Percentiles rank a stretch among this genome's conserved stretches.
Evolutionary conservation across 2,888 invertebrate species (phyloP).

Genomic region (Arctia plantaginis): DNA sequence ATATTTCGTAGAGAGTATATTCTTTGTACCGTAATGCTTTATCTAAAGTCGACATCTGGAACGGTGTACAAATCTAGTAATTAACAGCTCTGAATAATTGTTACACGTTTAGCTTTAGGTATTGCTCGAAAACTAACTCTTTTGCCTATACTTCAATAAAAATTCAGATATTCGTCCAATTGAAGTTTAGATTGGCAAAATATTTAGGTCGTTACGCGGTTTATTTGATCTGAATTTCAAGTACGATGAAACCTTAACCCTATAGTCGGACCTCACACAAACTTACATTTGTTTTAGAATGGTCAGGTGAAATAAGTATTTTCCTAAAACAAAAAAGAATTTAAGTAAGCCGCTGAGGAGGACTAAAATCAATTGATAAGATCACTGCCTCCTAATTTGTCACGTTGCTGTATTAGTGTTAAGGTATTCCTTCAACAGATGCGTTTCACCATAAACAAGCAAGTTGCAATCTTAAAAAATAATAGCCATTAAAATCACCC

Average conservation of each 20-base stretch:
- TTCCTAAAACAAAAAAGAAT: neutral
- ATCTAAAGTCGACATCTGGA: neutral
- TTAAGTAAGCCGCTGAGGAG: neutral
- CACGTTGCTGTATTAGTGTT: neutral
- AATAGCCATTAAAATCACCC: slow-evolving; percentile 74
- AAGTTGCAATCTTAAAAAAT: slow-evolving; percentile 65
- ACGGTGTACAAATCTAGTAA: too few species aligned
- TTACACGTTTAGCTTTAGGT: too few species aligned
- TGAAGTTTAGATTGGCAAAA: neutral
- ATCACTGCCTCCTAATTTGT: neutral
- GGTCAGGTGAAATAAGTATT: neutral
- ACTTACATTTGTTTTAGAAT: neutral
- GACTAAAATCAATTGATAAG: neutral
- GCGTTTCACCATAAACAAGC: slow-evolving; percentile 40
- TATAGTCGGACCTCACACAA: neutral
- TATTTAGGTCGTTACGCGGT: neutral
- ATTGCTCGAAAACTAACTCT: neutral
- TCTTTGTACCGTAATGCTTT: neutral
- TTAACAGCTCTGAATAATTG: too few species aligned
- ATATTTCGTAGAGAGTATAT: neutral
- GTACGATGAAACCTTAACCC: too few species aligned
- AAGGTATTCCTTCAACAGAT: slow-evolving; percentile 11
- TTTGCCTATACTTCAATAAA: neutral
- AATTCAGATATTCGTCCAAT: neutral
- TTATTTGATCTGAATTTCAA: too few species aligned